Evolutionary conservation across 1,140 invertebrate genomes (phyloP).

Genomic region (Bombus superbus): DNA sequence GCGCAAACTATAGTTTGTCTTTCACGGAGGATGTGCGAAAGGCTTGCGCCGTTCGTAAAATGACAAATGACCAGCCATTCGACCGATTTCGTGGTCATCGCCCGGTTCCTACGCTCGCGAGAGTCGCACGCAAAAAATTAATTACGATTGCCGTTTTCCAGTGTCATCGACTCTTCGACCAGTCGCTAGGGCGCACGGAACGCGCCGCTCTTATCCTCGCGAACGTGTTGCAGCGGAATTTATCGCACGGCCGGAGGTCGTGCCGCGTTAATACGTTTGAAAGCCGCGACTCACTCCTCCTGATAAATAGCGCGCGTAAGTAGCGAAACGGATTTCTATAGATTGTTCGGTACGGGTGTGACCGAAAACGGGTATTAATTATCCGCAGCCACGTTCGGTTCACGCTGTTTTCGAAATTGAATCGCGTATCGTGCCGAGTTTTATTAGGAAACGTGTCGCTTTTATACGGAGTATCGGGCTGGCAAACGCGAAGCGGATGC

Average conservation of each 20-base stretch:
- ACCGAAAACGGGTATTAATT: neutral
- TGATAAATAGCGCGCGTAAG: constrained; percentile 2
- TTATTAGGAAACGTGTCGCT: neutral
- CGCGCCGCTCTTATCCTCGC: too few species aligned
- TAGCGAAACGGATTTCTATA: neutral
- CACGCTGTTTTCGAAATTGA: neutral
- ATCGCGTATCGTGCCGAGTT: neutral
- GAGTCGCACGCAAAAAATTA: constrained; percentile 75
- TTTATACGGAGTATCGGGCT: neutral
- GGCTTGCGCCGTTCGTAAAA: constrained; percentile 48
- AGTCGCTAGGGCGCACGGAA: neutral
- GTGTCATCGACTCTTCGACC: constrained; percentile 8
- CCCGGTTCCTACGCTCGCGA: constrained; percentile 58
- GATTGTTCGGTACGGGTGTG: neutral
- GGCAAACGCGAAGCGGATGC: too few species aligned
- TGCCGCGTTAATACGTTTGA: constrained; percentile 1
- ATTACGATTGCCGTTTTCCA: constrained; percentile 69
- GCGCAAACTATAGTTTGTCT: constrained; percentile 64
- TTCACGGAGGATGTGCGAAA: constrained; percentile 31
- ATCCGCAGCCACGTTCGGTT: neutral
- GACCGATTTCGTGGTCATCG: constrained; percentile 74
- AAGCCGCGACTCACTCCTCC: neutral
- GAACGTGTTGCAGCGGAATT: neutral
- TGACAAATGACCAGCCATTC: constrained; percentile 77
- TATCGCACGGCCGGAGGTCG: constrained; percentile 9